These are phyloP conservation scores for Anguilla rostrata DNA, from an alignment of 2,113 vertebrate species.

Conservation along the genomic window DNA sequence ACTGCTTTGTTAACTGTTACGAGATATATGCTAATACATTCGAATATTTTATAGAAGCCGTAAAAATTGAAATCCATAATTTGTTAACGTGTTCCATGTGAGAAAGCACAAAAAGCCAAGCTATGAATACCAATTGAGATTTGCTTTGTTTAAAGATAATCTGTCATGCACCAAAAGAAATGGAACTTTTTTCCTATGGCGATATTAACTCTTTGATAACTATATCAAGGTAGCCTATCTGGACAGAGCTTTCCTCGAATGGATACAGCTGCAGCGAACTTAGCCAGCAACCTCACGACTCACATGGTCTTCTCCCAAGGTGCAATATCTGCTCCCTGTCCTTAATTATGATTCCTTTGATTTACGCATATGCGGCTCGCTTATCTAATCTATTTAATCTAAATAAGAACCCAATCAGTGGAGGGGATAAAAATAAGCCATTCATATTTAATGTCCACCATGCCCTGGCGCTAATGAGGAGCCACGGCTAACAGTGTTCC, in stretches of 20 bases:
- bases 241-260: neutral
- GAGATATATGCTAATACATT: slow-evolving; percentile 67
- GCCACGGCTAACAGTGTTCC: slow-evolving; percentile 54
- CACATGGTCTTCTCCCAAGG: neutral
- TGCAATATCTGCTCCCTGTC: neutral
- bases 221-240: neutral
- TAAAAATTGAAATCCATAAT: slow-evolving; percentile 75
- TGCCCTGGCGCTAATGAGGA: slow-evolving; percentile 58
- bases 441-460: slow-evolving; percentile 64
- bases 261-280: neutral
- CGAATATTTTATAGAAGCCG: slow-evolving; percentile 72
- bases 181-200: slow-evolving; percentile 19
- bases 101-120: slow-evolving; percentile 64
- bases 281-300: neutral
- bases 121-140: slow-evolving; percentile 70
- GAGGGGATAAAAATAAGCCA: slow-evolving; percentile 64
- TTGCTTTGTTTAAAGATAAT: slow-evolving; percentile 48
- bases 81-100: slow-evolving; percentile 68
- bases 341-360: slow-evolving; percentile 12
- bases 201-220: slow-evolving; percentile 18
- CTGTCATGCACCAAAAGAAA: slow-evolving; percentile 41
- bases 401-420: slow-evolving; percentile 66
- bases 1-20: slow-evolving; percentile 64
- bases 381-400: slow-evolving; percentile 40
- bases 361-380: slow-evolving; percentile 29